Evolutionary conservation across 2,888 invertebrate species (phyloP), one percentile per base, ranked within the genome.

Genomic region (Drosophila neonasuta): DNA sequence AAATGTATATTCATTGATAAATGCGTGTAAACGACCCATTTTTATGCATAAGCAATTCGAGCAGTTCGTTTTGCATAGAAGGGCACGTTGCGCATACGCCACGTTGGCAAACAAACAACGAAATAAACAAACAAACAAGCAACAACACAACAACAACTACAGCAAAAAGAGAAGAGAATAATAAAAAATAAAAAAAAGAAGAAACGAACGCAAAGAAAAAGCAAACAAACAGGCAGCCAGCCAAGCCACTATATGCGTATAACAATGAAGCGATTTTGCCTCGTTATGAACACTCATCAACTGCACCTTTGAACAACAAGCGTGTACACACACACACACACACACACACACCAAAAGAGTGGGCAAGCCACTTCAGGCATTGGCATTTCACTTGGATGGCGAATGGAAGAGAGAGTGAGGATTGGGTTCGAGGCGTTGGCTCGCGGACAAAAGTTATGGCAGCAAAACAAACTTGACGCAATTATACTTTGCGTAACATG

Each of bases 401-500:
- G 32, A n/a, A n/a, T 1, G 11, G 5, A 36, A 11, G 34, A 1
- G 34, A 3, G 58, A 55, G 45, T 15, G 15, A 44, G 63, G 54
- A 72, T 68, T 68, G 51, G 54, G 78, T 63, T 61, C 75, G 78
- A 65, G 69, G 72, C 81, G 69, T 77, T 85, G 78, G 75, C 82
- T 70, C 72, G 72, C 80, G 80, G 77, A 86, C 80, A 80, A 86
- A 86, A 81, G 84, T 81, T 86, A 86, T 81, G 86, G 83, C 77
- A 79, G 87, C 74, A 82, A 86, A 86, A 82, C 82, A 87, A 80
- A 82, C 86, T 88, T 86, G 85, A 86, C 88, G 81, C 87, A 88
- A 81, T 87, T 86, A 80, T 83, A 77, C 87, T 83, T 88, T 88
- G 80, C 85, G 87, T 88, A 87, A 87, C 83, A 83, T 86, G 88